phyloP scores from a whole-genome alignment of 64 coral and sea anemone species.

The Montipora capricornis region DNA sequence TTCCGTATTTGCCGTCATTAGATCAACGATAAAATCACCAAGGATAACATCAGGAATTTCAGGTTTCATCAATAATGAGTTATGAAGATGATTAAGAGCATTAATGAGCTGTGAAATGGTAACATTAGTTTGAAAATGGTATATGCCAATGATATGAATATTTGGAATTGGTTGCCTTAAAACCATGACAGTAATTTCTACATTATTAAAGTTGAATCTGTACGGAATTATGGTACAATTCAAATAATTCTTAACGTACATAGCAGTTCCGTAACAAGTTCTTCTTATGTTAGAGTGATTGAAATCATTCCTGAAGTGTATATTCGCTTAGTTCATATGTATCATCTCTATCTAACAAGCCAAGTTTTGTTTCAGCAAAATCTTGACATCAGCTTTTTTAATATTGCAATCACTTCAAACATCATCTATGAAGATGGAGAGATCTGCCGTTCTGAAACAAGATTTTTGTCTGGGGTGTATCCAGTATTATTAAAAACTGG shows the following conservation, averaged over 20 bases:
- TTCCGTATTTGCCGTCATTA: neutral
- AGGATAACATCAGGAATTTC: neutral
- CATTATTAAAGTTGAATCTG: slow-evolving; percentile 48
- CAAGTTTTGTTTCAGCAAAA: too few species aligned
- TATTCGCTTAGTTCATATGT: neutral
- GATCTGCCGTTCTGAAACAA: too few species aligned
- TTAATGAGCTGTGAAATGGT: slow-evolving; percentile 1
- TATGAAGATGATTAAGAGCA: slow-evolving; percentile 22
- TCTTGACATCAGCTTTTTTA: too few species aligned
- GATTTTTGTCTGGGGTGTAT: too few species aligned
- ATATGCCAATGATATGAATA: slow-evolving; percentile 48
- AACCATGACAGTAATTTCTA: slow-evolving; percentile 44
- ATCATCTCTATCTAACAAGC: slow-evolving; percentile 19
- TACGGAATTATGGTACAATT: slow-evolving; percentile 15
- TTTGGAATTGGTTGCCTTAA: slow-evolving; percentile 36
- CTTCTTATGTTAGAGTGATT: neutral
- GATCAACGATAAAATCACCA: slow-evolving; percentile 27
- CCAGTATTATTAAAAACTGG: too few species aligned
- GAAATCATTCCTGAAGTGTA: slow-evolving; percentile 50
- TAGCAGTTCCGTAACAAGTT: slow-evolving; percentile 44
- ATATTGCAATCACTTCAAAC: too few species aligned
- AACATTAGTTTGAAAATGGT: slow-evolving; percentile 28
- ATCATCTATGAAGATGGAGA: too few species aligned
- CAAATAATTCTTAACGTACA: slow-evolving; percentile 23
- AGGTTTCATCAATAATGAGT: neutral